These are phyloP conservation scores for Acromyrmex charruanus DNA, from an alignment of 1,140 invertebrate species.

Conservation along the genomic window DNA sequence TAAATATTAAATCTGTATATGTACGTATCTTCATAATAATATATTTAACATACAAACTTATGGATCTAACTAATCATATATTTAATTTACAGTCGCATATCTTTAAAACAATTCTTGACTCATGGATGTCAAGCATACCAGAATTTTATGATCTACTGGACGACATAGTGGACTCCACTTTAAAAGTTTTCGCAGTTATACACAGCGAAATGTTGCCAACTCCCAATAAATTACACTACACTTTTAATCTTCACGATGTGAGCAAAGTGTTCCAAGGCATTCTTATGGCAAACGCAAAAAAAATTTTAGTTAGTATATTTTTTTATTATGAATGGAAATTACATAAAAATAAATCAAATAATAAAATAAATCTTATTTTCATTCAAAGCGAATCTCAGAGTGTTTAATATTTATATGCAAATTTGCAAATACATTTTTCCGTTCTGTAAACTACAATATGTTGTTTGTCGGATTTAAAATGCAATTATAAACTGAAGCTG, in stretches of 20 bases:
- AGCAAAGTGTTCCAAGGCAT: slow-evolving; percentile 93
- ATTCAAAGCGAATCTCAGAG: too few relatives aligned
- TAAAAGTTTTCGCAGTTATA: slow-evolving; percentile 89
- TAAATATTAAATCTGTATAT: not conserved
- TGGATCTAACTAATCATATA: slow-evolving; percentile 7
- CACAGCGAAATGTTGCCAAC: slow-evolving; percentile 88
- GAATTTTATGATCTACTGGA: slow-evolving; percentile 81
- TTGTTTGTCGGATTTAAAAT: too few relatives aligned
- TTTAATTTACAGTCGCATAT: slow-evolving; percentile 87
- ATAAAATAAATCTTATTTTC: too few relatives aligned
- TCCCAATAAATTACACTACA: slow-evolving; percentile 91
- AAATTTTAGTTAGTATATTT: slow-evolving; percentile 83
- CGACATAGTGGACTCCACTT: slow-evolving; percentile 88
- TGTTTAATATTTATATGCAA: too few relatives aligned
- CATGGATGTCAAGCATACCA: slow-evolving; percentile 88
- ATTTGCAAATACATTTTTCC: too few relatives aligned
- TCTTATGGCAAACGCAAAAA: slow-evolving; percentile 87
- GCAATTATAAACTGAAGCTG: too few relatives aligned
- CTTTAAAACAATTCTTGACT: slow-evolving; percentile 90
- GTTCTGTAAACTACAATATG: too few relatives aligned
- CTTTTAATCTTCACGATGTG: slow-evolving; percentile 91
- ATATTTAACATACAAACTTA: not conserved
- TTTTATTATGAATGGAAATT: too few relatives aligned
- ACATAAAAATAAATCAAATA: too few relatives aligned
- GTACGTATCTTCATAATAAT: too few relatives aligned